Evolutionary conservation across 1,140 invertebrate species (phyloP).

Genomic region (Amyelois transitella): DNA sequence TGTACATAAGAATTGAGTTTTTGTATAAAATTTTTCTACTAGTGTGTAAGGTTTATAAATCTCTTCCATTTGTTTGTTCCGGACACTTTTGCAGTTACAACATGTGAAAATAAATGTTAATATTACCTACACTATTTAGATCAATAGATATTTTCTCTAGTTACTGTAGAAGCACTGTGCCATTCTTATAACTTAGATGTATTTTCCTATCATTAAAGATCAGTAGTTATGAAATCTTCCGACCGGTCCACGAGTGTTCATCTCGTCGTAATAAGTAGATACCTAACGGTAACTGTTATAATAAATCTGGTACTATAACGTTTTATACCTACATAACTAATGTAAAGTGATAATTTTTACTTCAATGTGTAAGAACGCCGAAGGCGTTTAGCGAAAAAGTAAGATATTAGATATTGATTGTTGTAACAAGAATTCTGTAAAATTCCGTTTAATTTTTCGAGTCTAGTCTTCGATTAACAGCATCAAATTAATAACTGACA

Average conservation of each 20-base stretch:
- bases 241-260: not conserved
- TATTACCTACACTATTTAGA: not conserved
- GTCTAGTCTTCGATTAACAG: constrained; percentile 61
- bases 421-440: too few species aligned
- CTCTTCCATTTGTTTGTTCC: constrained; percentile 35
- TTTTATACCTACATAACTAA: not conserved
- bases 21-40: constrained; percentile 26
- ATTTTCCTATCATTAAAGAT: constrained; percentile 5
- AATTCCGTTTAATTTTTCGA: constrained; percentile 38
- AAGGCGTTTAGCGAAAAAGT: not conserved
- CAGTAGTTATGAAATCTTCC: constrained; percentile 2
- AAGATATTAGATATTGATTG: not conserved
- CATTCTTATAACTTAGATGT: constrained; percentile 14
- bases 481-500: not conserved
- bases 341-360: not conserved
- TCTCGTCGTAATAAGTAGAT: not conserved
- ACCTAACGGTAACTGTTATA: too few species aligned
- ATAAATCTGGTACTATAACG: too few species aligned
- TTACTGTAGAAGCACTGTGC: constrained; percentile 17
- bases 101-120: not conserved
- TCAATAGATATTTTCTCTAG: constrained; percentile 1
- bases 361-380: not conserved
- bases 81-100: not conserved
- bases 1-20: constrained; percentile 52
- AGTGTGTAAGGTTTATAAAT: constrained; percentile 24